Evolutionary conservation across 2,113 vertebrate genomes (phyloP).

Genomic region (Sorex araneus): DNA sequence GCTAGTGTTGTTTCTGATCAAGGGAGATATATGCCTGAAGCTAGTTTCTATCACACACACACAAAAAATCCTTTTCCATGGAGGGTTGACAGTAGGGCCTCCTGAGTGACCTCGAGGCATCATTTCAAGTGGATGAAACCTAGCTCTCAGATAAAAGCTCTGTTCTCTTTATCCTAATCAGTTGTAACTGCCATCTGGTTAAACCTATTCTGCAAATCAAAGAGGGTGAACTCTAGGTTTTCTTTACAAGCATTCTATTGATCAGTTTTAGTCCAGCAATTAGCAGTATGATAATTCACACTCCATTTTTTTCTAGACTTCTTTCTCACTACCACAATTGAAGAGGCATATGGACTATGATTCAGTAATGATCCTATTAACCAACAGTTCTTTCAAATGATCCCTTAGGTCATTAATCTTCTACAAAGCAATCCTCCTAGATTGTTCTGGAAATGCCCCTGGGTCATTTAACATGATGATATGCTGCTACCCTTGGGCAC

Average conservation of each 20-base stretch:
- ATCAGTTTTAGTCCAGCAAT: slow-evolving; percentile 49
- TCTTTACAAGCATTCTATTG: slow-evolving; percentile 56
- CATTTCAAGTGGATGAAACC: slow-evolving; percentile 18
- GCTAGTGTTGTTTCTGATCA: not conserved
- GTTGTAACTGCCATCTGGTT: not conserved
- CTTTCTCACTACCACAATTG: slow-evolving; percentile 60
- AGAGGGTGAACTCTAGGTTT: slow-evolving; percentile 52
- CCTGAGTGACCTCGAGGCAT: not conserved
- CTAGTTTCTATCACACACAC: not conserved
- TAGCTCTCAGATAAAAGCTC: slow-evolving; percentile 46
- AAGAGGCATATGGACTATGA: slow-evolving; percentile 71
- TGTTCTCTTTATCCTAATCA: slow-evolving; percentile 37
- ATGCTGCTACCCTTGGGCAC: slow-evolving; percentile 5
- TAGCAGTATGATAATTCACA: slow-evolving; percentile 64
- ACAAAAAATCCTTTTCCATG: not conserved
- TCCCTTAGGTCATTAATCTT: slow-evolving; percentile 77
- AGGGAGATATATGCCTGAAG: not conserved
- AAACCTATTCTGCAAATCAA: slow-evolving; percentile 30
- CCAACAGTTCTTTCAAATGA: slow-evolving; percentile 70
- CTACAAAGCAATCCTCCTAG: slow-evolving; percentile 68
- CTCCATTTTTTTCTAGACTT: slow-evolving; percentile 61
- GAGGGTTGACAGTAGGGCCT: not conserved
- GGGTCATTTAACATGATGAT: slow-evolving; percentile 64
- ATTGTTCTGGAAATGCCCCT: slow-evolving; percentile 71
- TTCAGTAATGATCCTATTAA: slow-evolving; percentile 77